These are phyloP conservation scores for Orthosia incerta DNA, from an alignment of 2,888 invertebrate genomes.

Conservation along the genomic window DNA sequence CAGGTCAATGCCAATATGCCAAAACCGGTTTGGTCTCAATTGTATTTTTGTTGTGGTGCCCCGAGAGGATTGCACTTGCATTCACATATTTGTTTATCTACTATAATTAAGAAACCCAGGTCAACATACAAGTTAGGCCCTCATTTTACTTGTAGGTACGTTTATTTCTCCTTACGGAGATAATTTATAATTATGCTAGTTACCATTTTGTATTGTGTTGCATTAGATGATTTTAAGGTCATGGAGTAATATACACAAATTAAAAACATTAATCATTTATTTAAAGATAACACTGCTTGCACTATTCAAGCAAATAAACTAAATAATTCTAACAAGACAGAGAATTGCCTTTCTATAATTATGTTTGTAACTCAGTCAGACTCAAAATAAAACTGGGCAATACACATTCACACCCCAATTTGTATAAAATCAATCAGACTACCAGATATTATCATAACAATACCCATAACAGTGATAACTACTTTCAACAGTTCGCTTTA, in stretches of 20 bases:
- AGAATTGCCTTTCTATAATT: constrained; percentile 79
- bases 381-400: constrained; percentile 80
- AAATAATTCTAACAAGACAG: constrained; percentile 86
- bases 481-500: constrained; percentile 82
- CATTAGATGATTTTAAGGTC: background rate
- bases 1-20: constrained; percentile 22
- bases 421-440: constrained; percentile 79
- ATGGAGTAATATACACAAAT: too few species aligned
- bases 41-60: background rate
- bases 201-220: background rate
- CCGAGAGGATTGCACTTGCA: background rate
- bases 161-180: too few species aligned
- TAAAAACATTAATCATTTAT: constrained; percentile 82
- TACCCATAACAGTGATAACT: constrained; percentile 83
- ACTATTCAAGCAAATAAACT: constrained; percentile 86
- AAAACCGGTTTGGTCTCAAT: constrained; percentile 34
- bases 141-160: too few species aligned
- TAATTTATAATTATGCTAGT: background rate
- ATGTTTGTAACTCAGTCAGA: constrained; percentile 85
- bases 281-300: constrained; percentile 88
- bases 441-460: constrained; percentile 76
- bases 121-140: too few species aligned
- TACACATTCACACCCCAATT: constrained; percentile 83
- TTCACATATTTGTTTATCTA: background rate
- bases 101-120: background rate